Conservation (phyloP, 2,113 vertebrate species). For the Mus musculus region DNA sequence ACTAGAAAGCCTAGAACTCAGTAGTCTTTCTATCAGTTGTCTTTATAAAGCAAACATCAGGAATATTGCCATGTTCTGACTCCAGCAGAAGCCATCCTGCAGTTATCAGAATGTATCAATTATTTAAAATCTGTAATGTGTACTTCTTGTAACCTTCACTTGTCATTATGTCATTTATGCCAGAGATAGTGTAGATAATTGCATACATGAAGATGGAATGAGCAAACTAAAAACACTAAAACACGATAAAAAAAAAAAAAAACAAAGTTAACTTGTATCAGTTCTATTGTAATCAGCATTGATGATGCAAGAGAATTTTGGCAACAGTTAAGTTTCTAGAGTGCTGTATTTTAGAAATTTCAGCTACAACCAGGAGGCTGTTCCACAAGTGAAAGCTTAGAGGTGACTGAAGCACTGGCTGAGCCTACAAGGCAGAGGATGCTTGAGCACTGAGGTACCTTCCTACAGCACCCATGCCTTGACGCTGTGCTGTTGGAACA, state of each 20-base stretch:
- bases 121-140: background rate
- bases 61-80: background rate
- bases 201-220: background rate
- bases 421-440: background rate
- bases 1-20: background rate
- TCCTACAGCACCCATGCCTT: no score
- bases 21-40: background rate
- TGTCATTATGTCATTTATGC: background rate
- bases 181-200: background rate
- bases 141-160: background rate
- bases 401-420: background rate
- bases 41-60: background rate
- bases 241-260: background rate
- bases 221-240: slow-evolving; percentile 23
- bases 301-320: background rate
- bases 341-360: background rate
- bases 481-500: background rate
- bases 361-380: background rate
- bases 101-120: background rate
- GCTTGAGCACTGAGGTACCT: accelerated
- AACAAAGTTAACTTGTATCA: background rate
- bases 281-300: background rate
- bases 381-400: background rate
- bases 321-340: background rate
- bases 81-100: background rate